Base-by-base conservation (phyloP, 2,113 vertebrate genomes). In the Taurulus bubalis region DNA sequence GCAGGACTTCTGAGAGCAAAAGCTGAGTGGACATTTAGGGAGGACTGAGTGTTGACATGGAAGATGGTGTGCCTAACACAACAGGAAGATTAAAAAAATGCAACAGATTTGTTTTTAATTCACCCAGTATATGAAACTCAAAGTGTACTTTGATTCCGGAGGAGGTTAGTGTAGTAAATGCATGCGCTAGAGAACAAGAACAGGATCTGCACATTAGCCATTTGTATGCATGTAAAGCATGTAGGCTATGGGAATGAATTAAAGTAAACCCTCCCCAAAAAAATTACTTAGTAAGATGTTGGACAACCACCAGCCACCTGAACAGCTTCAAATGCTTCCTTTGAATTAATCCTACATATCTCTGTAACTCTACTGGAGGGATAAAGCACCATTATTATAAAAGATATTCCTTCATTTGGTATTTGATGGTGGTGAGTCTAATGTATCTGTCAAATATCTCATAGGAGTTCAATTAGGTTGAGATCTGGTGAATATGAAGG, bases 1-100 rank as follows among this genome's bases (percentile, higher is more conserved):
- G 91, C 90, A 90, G 73, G 56, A 90, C 90, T 91, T 95, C 91
- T 90, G 80, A 93, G 71, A 73, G 58, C 22, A 75, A 30, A 14
- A 75, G 85, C 78, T 77, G 78, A 87, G 86, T 80, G 76, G 85
- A 91, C 80, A 75, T 36, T 73, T 82, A 85, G 63, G 74, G 79
- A 84, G 85, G 87, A 87, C 87, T 87, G 82, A 77, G 73, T 90
- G 90, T 84, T 84, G 90, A 91, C 90, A 91, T 47, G 79, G 58
- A 70, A 58, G 70, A 69, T 1, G 77, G 49, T 65, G 72, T 53
- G 79, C 63, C 42, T 53, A 68, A 86, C 63, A 78, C 68, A 79
- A 88, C 71, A 82, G 70, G 69, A 87, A 79, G 75, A 83, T 67
- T 1, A 55, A 70, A 91, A 85, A 77, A 79, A 60, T 76, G 32